Percentiles rank a stretch among this genome's conserved stretches.
phyloP scores from a whole-genome alignment of 2,797 vertebrate genomes.

The Paguma larvata region DNA sequence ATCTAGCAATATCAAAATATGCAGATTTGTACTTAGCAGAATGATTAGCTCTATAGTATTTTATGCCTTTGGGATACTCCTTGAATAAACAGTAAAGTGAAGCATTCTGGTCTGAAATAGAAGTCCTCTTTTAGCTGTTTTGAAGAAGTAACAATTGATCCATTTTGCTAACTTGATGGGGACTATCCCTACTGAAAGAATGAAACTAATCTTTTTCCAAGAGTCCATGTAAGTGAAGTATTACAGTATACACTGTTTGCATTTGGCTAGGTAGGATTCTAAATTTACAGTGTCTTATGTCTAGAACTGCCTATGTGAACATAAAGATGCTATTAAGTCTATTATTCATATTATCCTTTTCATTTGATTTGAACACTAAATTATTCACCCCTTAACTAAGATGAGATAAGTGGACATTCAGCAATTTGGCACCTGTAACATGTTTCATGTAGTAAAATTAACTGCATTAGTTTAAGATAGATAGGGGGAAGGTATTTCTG shows the following conservation, averaged over 20 bases:
- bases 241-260: neutral
- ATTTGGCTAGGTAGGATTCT: conserved; percentile 34
- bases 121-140: conserved; percentile 33
- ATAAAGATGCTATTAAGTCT: conserved; percentile 42
- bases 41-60: neutral
- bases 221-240: conserved; percentile 2
- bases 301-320: conserved; percentile 42
- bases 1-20: conserved; percentile 41
- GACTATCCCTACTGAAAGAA: conserved; percentile 44
- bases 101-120: conserved; percentile 44
- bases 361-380: neutral
- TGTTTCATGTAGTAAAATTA: conserved; percentile 41
- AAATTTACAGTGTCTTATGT: conserved; percentile 41
- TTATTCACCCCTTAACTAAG: neutral
- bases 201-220: conserved; percentile 14
- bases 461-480: neutral
- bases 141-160: neutral
- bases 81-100: conserved; percentile 46
- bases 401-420: conserved; percentile 54
- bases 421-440: neutral
- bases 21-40: conserved; percentile 48
- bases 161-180: neutral
- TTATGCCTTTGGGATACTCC: neutral
- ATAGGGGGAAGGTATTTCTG: neutral
- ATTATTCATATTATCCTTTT: conserved; percentile 38